Percentiles rank a stretch among this genome's conserved stretches.
Conservation (phyloP, 2,888 invertebrate species). For the Ischnus inquisitorius region DNA sequence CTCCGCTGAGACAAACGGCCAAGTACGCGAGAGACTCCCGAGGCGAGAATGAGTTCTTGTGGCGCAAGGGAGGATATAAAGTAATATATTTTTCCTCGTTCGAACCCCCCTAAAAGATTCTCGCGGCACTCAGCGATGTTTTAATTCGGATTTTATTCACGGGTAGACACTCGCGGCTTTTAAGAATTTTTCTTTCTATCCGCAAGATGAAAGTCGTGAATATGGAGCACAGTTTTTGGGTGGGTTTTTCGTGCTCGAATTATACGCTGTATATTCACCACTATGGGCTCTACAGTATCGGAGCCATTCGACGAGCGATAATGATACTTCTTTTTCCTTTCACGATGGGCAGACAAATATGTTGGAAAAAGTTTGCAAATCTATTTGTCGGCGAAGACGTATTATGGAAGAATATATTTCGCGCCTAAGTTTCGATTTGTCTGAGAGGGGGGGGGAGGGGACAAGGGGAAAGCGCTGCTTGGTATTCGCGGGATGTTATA, state of each 20-base stretch:
- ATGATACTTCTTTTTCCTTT: background rate
- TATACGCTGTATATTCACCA: background rate
- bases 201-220: background rate
- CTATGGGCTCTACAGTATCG: background rate
- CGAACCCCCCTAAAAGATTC: conserved; percentile 1
- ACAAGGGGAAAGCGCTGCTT: conserved; percentile 18
- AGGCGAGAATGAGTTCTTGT: conserved; percentile 43
- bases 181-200: background rate
- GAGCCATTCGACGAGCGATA: background rate
- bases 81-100: conserved; percentile 48
- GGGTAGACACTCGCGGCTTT: background rate
- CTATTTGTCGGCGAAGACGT: conserved; percentile 34
- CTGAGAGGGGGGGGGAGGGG: conserved; percentile 11
- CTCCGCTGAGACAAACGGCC: conserved; percentile 58
- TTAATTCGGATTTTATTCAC: conserved; percentile 33
- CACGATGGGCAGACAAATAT: background rate
- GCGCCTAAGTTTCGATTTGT: conserved; percentile 38
- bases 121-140: conserved; percentile 11
- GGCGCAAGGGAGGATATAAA: conserved; percentile 48
- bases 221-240: background rate
- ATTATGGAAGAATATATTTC: conserved; percentile 2
- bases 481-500: conserved; percentile 57
- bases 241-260: background rate
- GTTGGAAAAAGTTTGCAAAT: conserved; percentile 28
- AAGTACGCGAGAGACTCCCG: conserved; percentile 40